Percentiles rank a stretch among this genome's conserved stretches.
Conservation (phyloP, 1,140 invertebrate genomes). For the Drosophila tristis region DNA sequence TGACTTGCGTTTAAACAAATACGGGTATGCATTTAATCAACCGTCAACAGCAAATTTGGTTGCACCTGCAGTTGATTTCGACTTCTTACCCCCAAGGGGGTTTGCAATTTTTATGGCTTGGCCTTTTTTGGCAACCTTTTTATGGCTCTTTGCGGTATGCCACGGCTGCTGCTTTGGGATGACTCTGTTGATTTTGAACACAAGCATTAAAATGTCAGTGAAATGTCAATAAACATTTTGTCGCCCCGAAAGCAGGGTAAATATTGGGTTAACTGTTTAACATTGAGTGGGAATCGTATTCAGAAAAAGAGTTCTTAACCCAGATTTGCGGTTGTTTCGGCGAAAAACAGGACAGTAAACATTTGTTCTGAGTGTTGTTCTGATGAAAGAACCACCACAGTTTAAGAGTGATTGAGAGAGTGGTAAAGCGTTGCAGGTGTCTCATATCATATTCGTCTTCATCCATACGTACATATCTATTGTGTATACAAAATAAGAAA, state of each 20-base stretch:
- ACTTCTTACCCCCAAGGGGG: slow-evolving; percentile 6
- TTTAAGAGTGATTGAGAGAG: slow-evolving; percentile 41
- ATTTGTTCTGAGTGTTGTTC: slow-evolving; percentile 15
- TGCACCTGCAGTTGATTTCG: slow-evolving; percentile 46
- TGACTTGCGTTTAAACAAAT: slow-evolving; percentile 13
- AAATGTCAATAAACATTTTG: slow-evolving; percentile 51
- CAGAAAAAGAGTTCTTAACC: slow-evolving; percentile 25
- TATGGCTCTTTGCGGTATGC: slow-evolving; percentile 20
- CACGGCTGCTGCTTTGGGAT: slow-evolving; percentile 23
- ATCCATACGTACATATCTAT: slow-evolving; percentile 28
- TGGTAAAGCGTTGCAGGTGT: slow-evolving; percentile 8
- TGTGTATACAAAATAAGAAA: slow-evolving; percentile 40
- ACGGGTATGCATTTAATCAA: slow-evolving; percentile 22
- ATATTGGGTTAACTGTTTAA: slow-evolving; percentile 55
- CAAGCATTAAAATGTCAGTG: slow-evolving; percentile 58
- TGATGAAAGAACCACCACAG: not conserved
- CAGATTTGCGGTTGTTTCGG: slow-evolving; percentile 17
- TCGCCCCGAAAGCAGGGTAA: slow-evolving; percentile 23
- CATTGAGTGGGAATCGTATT: slow-evolving; percentile 20
- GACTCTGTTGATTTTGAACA: slow-evolving; percentile 24
- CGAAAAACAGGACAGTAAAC: not conserved
- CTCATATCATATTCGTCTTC: slow-evolving; percentile 10
- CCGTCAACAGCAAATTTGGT: slow-evolving; percentile 31
- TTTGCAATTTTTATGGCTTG: slow-evolving; percentile 33
- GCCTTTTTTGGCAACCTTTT: slow-evolving; percentile 55